These are phyloP conservation scores for Chrysochloris asiatica DNA, from an alignment of 2,113 vertebrate species.

Conservation along the genomic window DNA sequence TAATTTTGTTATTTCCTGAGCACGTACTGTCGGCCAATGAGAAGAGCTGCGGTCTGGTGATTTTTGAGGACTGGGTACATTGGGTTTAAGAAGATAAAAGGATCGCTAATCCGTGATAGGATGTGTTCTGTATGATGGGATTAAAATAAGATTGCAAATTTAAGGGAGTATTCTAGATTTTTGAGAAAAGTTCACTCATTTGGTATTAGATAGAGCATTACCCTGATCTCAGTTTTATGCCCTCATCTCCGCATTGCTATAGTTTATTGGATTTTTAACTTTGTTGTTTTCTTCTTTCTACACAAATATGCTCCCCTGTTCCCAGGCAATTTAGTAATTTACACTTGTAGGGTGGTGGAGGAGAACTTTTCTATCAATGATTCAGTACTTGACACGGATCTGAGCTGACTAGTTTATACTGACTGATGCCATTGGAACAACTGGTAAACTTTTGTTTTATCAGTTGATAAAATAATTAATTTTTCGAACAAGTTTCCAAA, in stretches of 20 bases:
- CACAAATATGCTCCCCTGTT: background rate
- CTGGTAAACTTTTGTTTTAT: background rate
- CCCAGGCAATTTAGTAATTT: background rate
- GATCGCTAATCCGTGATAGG: background rate
- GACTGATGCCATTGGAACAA: background rate
- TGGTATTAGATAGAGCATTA: background rate
- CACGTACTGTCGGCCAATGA: background rate
- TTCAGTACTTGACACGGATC: background rate
- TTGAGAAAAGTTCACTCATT: background rate
- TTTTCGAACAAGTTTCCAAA: background rate
- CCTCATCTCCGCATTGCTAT: background rate
- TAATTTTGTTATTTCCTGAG: background rate
- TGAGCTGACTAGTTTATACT: background rate
- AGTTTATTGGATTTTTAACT: background rate
- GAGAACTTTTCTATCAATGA: background rate
- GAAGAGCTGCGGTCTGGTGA: background rate
- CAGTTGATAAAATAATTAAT: background rate
- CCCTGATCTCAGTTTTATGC: background rate
- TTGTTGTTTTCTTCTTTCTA: background rate
- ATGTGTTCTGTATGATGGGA: background rate
- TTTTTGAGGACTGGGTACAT: conserved; percentile 23
- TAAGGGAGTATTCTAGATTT: background rate
- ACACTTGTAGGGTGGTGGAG: background rate
- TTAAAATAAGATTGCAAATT: conserved; percentile 1
- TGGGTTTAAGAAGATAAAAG: conserved; percentile 22